Percentiles rank a stretch among this genome's conserved stretches.
Evolutionary conservation across 2,888 invertebrate species (phyloP).

Genomic region (Platerodrilus igneus): DNA sequence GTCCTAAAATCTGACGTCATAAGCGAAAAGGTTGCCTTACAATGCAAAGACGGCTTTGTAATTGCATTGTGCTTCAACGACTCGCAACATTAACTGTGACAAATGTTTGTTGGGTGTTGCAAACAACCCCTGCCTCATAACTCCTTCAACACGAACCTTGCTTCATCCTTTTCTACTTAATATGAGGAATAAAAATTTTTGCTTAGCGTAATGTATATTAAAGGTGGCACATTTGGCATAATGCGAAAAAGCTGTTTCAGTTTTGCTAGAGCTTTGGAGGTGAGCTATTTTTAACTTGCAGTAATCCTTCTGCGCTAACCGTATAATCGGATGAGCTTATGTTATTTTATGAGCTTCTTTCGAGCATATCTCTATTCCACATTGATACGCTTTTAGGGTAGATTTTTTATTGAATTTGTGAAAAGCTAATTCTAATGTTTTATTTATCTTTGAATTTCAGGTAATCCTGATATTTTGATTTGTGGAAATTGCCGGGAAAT

Average conservation of each 20-base stretch:
- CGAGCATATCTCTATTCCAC: conserved; percentile 18
- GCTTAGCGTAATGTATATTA: conserved; percentile 18
- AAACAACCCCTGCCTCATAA: conserved; percentile 17
- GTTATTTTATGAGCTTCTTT: conserved; percentile 17
- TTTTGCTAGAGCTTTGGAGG: conserved; percentile 18
- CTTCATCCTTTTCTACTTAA: conserved; percentile 7
- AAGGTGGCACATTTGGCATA: conserved; percentile 15
- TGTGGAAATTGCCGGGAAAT: conserved; percentile 72
- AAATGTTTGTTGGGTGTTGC: conserved; percentile 27
- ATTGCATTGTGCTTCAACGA: conserved; percentile 30
- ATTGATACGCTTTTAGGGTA: conserved; percentile 15
- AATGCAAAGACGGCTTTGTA: conserved; percentile 29
- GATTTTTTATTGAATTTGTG: not conserved
- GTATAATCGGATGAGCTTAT: conserved; percentile 27
- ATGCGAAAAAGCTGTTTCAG: conserved; percentile 21
- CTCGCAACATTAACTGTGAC: conserved; percentile 31
- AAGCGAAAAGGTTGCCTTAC: conserved; percentile 26
- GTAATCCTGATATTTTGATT: conserved; percentile 68
- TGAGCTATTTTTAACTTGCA: conserved; percentile 22
- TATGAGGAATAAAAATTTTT: conserved; percentile 11
- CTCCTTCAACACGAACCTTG: conserved; percentile 23
- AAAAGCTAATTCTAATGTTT: not conserved
- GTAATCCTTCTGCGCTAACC: conserved; percentile 24
- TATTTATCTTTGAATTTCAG: conserved; percentile 46
- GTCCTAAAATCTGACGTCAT: conserved; percentile 31